Percentiles rank a stretch among this genome's conserved stretches.
Evolutionary conservation across 2,113 vertebrate species (phyloP).

Genomic region (Myotis yumanensis): DNA sequence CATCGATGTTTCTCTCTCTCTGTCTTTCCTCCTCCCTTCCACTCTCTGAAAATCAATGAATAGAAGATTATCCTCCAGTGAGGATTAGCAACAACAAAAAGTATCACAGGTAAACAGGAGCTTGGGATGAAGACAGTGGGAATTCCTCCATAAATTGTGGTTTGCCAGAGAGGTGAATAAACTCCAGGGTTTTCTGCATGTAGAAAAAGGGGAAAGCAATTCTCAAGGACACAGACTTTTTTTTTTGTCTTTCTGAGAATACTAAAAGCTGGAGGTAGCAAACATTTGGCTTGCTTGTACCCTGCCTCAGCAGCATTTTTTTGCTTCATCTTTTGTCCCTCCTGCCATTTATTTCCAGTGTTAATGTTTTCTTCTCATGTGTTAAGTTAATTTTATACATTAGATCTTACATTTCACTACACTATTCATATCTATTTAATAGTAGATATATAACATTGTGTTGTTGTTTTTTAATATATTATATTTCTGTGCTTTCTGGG

Average conservation of each 20-base stretch:
- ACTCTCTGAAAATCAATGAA: no score
- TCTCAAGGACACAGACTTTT: neutral
- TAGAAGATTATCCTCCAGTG: no score
- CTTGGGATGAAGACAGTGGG: neutral
- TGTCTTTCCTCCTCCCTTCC: no score
- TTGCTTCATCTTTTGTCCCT: neutral
- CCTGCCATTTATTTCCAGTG: neutral
- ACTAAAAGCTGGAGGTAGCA: neutral
- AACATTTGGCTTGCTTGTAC: neutral
- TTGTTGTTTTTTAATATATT: neutral
- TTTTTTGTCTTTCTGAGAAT: neutral
- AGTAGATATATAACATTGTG: neutral
- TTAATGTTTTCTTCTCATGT: neutral
- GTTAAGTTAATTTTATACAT: neutral
- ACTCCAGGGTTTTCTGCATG: neutral
- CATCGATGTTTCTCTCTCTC: no score
- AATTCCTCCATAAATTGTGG: neutral
- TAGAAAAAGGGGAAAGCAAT: neutral
- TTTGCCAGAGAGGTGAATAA: neutral
- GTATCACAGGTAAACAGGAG: neutral
- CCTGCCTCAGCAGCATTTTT: neutral
- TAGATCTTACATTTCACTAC: neutral
- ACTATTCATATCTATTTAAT: neutral
- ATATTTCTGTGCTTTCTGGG: neutral
- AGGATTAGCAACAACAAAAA: no score